Conservation (phyloP, 2,888 invertebrate species). For the Mythimna loreyi region DNA sequence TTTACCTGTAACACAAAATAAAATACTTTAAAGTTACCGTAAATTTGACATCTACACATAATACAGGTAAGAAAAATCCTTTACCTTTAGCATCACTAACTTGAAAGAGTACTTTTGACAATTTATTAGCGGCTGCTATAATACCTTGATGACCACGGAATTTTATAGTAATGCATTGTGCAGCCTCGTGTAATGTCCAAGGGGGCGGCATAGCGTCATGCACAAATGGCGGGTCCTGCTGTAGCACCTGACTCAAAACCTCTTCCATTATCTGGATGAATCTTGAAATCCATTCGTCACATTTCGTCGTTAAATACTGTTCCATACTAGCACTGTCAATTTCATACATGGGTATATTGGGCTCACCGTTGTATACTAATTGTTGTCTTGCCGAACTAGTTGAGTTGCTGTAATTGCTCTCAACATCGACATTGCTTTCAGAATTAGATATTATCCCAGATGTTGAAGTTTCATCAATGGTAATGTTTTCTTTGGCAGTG, state of each 20-base stretch:
- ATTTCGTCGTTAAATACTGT: conserved; percentile 73
- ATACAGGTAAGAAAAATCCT: conserved; percentile 4
- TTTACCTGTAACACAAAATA: conserved; percentile 83
- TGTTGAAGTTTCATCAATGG: conserved; percentile 71
- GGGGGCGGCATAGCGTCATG: conserved; percentile 74
- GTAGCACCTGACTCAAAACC: conserved; percentile 76
- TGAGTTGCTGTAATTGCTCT: conserved; percentile 35
- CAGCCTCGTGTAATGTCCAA: conserved; percentile 81
- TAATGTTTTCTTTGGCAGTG: conserved; percentile 53
- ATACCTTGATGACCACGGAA: conserved; percentile 69
- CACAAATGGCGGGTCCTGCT: conserved; percentile 67
- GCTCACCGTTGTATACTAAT: neutral
- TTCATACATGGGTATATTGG: conserved; percentile 71
- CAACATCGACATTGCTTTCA: conserved; percentile 66
- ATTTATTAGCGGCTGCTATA: conserved; percentile 73
- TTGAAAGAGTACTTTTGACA: conserved; percentile 71
- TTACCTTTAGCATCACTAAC: conserved; percentile 77
- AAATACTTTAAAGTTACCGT: neutral
- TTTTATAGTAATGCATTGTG: conserved; percentile 76
- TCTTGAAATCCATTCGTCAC: conserved; percentile 83
- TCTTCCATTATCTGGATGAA: conserved; percentile 87
- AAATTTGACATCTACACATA: neutral
- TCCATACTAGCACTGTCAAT: conserved; percentile 75
- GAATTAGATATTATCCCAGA: conserved; percentile 73
- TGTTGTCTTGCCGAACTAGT: conserved; percentile 19